phyloP scores from a whole-genome alignment of 2,113 vertebrate species.

The Pseudorhombus dupliciocellatus region DNA sequence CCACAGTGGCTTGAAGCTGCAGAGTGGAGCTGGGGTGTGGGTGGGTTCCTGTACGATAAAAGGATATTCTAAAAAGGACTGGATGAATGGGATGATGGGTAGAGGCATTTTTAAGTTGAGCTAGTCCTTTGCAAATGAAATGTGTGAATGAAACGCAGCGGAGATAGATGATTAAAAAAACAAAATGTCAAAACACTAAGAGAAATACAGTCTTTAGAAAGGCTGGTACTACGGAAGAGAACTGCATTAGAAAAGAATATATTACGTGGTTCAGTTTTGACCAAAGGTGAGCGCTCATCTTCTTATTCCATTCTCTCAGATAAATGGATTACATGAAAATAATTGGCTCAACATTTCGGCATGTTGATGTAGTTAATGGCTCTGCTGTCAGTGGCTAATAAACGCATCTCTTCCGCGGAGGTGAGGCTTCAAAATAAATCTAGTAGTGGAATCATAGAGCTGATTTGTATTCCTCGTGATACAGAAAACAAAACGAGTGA shows the following conservation, averaged over 20 bases:
- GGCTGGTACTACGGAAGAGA: too few species aligned
- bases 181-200: too few species aligned
- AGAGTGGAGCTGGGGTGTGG: background rate
- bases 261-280: too few species aligned
- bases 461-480: conserved; percentile 1
- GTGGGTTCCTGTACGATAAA: background rate
- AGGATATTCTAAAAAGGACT: background rate
- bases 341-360: background rate
- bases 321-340: too few species aligned
- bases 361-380: background rate
- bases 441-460: background rate
- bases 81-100: background rate
- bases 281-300: too few species aligned
- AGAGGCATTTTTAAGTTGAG: background rate
- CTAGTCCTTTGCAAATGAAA: background rate
- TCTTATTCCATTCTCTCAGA: too few species aligned
- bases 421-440: background rate
- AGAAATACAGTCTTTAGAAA: too few species aligned
- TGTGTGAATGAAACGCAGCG: too few species aligned
- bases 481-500: conserved; percentile 6
- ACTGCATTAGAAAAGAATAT: too few species aligned
- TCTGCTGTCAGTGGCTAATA: background rate
- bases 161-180: too few species aligned
- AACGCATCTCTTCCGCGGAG: background rate
- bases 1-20: conserved; percentile 1